Base-by-base conservation (phyloP, 2,797 vertebrate genomes). In the Steatocranus sp. region DNA sequence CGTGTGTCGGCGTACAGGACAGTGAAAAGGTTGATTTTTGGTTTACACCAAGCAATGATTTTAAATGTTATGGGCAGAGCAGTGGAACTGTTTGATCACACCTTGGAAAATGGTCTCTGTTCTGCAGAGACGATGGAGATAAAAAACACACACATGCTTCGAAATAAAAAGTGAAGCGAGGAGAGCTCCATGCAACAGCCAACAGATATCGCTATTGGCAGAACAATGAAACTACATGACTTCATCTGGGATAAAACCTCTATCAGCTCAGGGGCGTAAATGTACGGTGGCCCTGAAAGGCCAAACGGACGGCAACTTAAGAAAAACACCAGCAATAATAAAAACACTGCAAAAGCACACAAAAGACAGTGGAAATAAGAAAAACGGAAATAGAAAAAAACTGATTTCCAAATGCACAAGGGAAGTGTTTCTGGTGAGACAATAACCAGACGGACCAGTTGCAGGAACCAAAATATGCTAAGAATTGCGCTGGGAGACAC, bases 251-350 rank as follows among this genome's bases (percentile, higher is more conserved):
- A n/a, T 68, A 54, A 36, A 36, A 38, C 43, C 32, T 87, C 66
- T 48, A 75, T 49, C 15, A 20, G 38, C 18, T 56, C 63, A 81
- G 6, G 53, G 6, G 54, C 58, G 27, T n/a, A 81, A 76, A 80
- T 15, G 36, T 41, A 32, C 17, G 2, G 17, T 58, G 54, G 27
- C 27, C 54, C 54, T 32, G 27, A 58, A 27, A 2, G 27, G 27
- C 27, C 27, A 32, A 58, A 32, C 0, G 3, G 15, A 0, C 2
- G 0, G n/a, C 49, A 50, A 50, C n/a, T 50, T 50, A 50, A 4
- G n/a, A 20, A 50, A 50, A 50, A 50, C 49, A 50, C 3, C n/a
- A 50, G n/a, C 48, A 50, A 50, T 20, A 11, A 32, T 0, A 32
- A 58, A 58, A 58, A 58, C 15, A 0, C 54, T 7, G 27, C 10